Base-by-base conservation (phyloP, 2,113 vertebrate genomes). In the Hydropotes inermis region DNA sequence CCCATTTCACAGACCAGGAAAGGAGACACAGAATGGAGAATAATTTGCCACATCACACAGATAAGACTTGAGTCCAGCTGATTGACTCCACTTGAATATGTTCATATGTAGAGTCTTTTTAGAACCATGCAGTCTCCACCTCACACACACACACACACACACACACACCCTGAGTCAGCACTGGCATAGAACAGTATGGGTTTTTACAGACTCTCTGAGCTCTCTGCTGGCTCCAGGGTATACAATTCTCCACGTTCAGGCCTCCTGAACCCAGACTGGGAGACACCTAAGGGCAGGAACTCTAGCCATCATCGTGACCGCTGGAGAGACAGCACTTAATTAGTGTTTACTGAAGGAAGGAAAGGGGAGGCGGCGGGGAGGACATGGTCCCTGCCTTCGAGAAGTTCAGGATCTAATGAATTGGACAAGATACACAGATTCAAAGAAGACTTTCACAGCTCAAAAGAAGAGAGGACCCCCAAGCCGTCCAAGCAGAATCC, bases 141-240 rank as follows among this genome's bases (percentile, higher is more conserved):
- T 50, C 50, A 2, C n/a, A 39, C 30, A 19, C 23, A n/a, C n/a
- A 11, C 67, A 45, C 55, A 54, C 52, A 12, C 55, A 28, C 55
- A 64, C 58, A 82, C 23, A 0, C n/a, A n/a, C 70, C 13, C 70
- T 6, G 0, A 67, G 43, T 47, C 84, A 10, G 4, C 25, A 16
- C 0, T 17, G 25, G 36, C 27, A 11, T 14, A 3, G 45, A 60
- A 36, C 1, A 1, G 30, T 0, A 33, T 2, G 13, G 21, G 3
- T 87, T n/a, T 91, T 76, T 78, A 15, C 36, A 70, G 76, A 67
- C 27, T 57, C 7, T 0, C 28, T 7, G 47, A 83, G 55, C 15
- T 39, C 81, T 57, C 54, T 6, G 14, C 25, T 55, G 61, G 61
- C 61, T 87, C 55, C 50, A 52, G 55, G 55, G 17, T 89, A 8